These are phyloP conservation scores for Diadophis punctatus DNA, from an alignment of 2,113 vertebrate genomes.

Conservation along the genomic window DNA sequence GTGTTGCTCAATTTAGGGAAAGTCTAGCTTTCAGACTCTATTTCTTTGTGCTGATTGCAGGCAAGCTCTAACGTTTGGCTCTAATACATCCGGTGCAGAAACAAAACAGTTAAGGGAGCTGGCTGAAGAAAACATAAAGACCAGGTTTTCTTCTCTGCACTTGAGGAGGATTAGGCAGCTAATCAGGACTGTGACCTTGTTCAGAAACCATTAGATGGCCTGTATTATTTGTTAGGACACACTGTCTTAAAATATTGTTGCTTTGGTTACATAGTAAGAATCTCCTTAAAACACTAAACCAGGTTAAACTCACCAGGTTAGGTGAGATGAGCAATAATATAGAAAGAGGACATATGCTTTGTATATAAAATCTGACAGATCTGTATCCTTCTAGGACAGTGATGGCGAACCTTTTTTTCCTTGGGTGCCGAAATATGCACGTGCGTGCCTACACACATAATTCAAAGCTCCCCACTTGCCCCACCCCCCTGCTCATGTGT, in stretches of 20 bases:
- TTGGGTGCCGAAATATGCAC: too few relatives aligned
- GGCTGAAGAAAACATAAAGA: neutral
- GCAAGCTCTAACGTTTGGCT: neutral
- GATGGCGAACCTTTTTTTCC: too few relatives aligned
- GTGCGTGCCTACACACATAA: too few relatives aligned
- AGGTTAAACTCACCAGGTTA: neutral
- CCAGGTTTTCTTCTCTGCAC: conserved; percentile 2
- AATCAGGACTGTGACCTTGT: fast-evolving
- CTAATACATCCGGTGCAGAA: fast-evolving
- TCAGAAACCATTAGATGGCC: neutral
- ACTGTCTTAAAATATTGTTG: neutral
- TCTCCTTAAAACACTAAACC: conserved; percentile 12
- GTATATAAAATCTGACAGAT: neutral
- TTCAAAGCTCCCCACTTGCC: too few relatives aligned
- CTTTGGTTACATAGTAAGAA: neutral
- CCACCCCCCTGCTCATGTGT: too few relatives aligned
- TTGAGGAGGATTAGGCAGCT: conserved; percentile 25
- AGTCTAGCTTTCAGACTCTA: neutral
- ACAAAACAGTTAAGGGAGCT: neutral
- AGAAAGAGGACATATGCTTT: neutral
- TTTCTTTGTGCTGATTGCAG: neutral
- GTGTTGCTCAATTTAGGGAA: neutral
- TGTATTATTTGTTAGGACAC: neutral
- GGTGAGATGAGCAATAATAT: neutral
- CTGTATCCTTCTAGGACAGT: neutral